Conservation (phyloP, 2,888 invertebrate species). For the Dryomyza anilis region DNA sequence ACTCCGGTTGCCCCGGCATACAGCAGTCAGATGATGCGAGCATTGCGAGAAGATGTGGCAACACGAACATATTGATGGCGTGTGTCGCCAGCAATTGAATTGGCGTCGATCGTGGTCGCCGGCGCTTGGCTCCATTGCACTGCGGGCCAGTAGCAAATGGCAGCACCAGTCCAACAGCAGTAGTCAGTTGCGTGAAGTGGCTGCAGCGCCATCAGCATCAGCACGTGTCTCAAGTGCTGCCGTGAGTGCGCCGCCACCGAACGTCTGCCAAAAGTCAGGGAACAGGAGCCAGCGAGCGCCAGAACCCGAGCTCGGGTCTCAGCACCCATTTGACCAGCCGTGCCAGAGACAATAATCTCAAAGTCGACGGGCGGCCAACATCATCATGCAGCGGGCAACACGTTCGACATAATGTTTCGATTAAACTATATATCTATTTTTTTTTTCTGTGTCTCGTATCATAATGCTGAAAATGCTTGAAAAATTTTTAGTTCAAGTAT, state of each 20-base stretch:
- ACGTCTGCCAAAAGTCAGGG: conserved; percentile 17
- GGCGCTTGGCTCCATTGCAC: conserved; percentile 2
- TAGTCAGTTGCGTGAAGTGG: background rate
- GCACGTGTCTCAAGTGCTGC: conserved; percentile 18
- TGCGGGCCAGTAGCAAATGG: background rate
- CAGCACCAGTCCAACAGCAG: background rate
- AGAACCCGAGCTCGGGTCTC: background rate
- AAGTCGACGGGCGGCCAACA: background rate
- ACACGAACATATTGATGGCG: conserved; percentile 9
- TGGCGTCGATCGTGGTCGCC: conserved; percentile 14
- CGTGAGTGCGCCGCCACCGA: background rate
- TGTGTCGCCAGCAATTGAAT: conserved; percentile 16
- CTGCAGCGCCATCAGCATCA: background rate
- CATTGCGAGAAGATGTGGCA: conserved; percentile 13
- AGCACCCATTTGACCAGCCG: too few species aligned
- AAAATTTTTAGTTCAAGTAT: too few species aligned
- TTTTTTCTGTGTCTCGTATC: too few species aligned
- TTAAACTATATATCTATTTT: background rate
- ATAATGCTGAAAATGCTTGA: too few species aligned
- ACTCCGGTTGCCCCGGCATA: background rate
- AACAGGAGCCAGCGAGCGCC: background rate
- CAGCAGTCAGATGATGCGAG: too few species aligned
- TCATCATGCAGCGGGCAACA: background rate
- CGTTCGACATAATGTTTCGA: background rate
- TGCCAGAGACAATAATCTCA: background rate